Evolutionary conservation across 2,797 vertebrate genomes (phyloP), one percentile per base, ranked within the genome.

Genomic region (Phalanger gymnotis): DNA sequence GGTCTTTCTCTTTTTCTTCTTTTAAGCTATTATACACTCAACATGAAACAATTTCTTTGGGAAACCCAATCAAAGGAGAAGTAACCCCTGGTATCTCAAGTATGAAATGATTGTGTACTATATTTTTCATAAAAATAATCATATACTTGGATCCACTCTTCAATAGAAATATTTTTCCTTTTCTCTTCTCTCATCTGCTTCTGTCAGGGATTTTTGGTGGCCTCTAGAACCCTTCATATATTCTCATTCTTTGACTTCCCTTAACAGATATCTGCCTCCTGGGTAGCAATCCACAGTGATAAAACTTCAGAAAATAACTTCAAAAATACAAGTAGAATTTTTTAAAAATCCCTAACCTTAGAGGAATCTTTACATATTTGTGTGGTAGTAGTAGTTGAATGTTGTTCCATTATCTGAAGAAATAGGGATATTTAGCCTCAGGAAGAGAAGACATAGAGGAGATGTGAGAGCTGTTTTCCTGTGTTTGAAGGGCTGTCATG

Each of bases 211-310:
- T 81, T 81, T 66, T 81, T 81, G 12, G 58, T 92, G 51, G 61
- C 28, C 53, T 4, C 56, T 55, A 1, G 54, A 0, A n/a, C 5
- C 40, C 22, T 2, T 31, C 31, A 5, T 1, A 2, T 2, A 2
- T 12, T 14, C 7, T 10, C 16, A 40, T 16, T 0, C 51, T 94
- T 16, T 31, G 47, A 14, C 55, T 3, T 3, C 19, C 14, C 16
- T 87, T 56, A 47, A 14, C 13, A 6, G 30, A 5, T 54, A 54
- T 4, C 57, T 73, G 4, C 4, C 7, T 28, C 19, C 31, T 34
- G 9, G 34, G 58, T 55, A 47, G 27, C 4, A 53, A 28, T n/a
- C 54, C 90, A 2, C 19, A 16, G 34, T 3, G n/a, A 10, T 52
- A 40, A 66, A 27, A 91, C 27, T 0, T 0, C 13, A 53, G 89